phyloP scores from a whole-genome alignment of 1,140 invertebrate species.

The Latrodectus geometricus region DNA sequence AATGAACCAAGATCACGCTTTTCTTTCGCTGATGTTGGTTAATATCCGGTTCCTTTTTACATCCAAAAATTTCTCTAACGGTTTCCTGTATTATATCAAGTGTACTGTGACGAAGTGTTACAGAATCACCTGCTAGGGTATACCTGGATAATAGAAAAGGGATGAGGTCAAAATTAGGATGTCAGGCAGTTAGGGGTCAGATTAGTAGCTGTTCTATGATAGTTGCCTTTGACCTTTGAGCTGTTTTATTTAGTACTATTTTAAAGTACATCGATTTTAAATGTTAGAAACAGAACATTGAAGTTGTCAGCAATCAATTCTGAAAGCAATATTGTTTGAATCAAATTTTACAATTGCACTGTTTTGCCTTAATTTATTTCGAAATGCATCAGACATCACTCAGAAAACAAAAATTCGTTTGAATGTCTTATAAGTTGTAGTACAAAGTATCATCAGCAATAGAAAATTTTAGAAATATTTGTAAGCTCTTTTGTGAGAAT shows the following conservation, averaged over 20 bases:
- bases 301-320: too few relatives aligned
- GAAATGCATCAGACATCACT: not conserved
- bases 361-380: too few relatives aligned
- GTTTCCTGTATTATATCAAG: slow-evolving; percentile 57
- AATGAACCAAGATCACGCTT: slow-evolving; percentile 60
- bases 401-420: not conserved
- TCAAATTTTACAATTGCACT: too few relatives aligned
- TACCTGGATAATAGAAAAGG: not conserved
- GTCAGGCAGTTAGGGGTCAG: not conserved
- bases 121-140: slow-evolving; percentile 51
- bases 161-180: slow-evolving; percentile 28
- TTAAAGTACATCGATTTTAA: not conserved
- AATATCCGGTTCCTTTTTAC: slow-evolving; percentile 57
- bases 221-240: not conserved
- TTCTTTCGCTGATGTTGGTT: slow-evolving; percentile 32
- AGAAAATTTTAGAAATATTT: too few relatives aligned
- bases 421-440: not conserved
- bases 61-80: slow-evolving; percentile 20
- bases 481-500: too few relatives aligned
- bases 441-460: too few relatives aligned
- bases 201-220: not conserved
- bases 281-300: too few relatives aligned
- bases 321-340: too few relatives aligned
- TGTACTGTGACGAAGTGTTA: slow-evolving; percentile 51
- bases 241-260: not conserved